A percentile compares a stretch with the other conserved stretches of the same genome.
phyloP scores from a whole-genome alignment of 2,888 invertebrate genomes.

The Drosophila formosana region DNA sequence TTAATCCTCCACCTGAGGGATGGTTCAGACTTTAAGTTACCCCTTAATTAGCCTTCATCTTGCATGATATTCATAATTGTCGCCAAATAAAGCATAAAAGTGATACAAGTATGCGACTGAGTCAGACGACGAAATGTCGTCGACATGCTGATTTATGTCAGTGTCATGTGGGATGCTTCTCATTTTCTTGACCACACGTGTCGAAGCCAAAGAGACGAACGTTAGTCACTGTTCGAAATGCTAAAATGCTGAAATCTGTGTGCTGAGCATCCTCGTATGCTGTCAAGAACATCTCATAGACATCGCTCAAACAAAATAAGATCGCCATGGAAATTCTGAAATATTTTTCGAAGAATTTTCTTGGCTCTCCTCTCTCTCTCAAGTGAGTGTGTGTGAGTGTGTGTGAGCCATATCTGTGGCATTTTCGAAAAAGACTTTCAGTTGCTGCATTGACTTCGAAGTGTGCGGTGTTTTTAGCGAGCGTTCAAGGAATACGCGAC shows the following conservation, averaged over 20 bases:
- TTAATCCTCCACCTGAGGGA: background rate
- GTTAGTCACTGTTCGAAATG: conserved; percentile 63
- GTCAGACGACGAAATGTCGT: conserved; percentile 37
- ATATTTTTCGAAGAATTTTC: conserved; percentile 56
- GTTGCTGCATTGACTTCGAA: conserved; percentile 79
- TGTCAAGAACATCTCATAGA: conserved; percentile 49
- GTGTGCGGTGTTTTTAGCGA: conserved; percentile 69
- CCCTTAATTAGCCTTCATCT: background rate
- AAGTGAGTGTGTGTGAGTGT: conserved; percentile 12
- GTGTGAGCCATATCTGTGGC: conserved; percentile 51
- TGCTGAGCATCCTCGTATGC: conserved; percentile 20
- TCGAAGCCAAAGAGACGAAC: conserved; percentile 17
- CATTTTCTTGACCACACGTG: conserved; percentile 51
- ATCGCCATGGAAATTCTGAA: conserved; percentile 69
- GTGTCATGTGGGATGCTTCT: conserved; percentile 30
- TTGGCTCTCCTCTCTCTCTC: conserved; percentile 53
- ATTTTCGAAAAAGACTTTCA: conserved; percentile 72
- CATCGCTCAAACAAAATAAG: conserved; percentile 50
- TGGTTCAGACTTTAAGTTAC: conserved; percentile 1
- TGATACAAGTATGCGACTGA: conserved; percentile 13
- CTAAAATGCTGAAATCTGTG: background rate
- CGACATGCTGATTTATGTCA: conserved; percentile 53
- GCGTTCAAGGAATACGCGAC: conserved; percentile 63
- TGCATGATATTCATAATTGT: background rate
- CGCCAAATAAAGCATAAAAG: conserved; percentile 36